These are phyloP conservation scores for Neodiprion lecontei DNA, from an alignment of 1,140 invertebrate species.

Conservation along the genomic window DNA sequence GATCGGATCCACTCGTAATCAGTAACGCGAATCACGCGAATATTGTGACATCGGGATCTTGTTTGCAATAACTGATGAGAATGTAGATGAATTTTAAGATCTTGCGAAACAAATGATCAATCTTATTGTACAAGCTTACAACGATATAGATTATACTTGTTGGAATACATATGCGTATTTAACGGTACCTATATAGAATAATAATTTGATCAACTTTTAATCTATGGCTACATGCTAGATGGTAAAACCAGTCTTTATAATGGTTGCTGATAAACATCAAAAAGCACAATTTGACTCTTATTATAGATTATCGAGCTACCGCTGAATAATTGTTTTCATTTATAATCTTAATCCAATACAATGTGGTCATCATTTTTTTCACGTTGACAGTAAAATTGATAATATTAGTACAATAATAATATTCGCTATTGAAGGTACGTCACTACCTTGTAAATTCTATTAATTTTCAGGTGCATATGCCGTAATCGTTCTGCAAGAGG, in stretches of 20 bases:
- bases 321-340: background rate
- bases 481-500: background rate
- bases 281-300: background rate
- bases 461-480: background rate
- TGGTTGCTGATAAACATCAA: conserved; percentile 12
- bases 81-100: background rate
- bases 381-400: no score
- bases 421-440: background rate
- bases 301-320: background rate
- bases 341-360: background rate
- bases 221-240: conserved; percentile 4
- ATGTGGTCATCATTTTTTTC: no score
- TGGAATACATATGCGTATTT: background rate
- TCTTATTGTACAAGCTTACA: background rate
- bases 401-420: background rate
- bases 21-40: no score
- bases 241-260: conserved; percentile 9
- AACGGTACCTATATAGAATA: background rate
- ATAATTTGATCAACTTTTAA: no score
- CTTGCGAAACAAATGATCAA: background rate
- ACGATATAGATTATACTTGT: background rate
- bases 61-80: no score
- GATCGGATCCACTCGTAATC: no score
- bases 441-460: background rate
- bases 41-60: no score